A percentile compares a stretch with the other conserved stretches of the same genome.
Evolutionary conservation across 1,140 invertebrate species (phyloP).

Genomic region (Odontomachus brunneus): DNA sequence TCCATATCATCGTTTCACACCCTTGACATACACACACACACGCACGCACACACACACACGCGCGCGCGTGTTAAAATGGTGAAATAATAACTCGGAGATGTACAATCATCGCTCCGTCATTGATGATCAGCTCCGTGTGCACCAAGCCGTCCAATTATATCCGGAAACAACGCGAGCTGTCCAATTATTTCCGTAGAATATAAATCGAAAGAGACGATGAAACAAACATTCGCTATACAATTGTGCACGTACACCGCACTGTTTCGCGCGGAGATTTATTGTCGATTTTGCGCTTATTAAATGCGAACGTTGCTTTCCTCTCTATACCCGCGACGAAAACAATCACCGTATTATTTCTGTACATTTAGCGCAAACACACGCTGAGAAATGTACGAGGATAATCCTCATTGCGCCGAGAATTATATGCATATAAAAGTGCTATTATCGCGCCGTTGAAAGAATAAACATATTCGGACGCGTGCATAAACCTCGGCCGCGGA

Average conservation of each 20-base stretch:
- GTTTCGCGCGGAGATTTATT: slow-evolving; percentile 38
- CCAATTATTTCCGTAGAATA: neutral
- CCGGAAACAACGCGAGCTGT: neutral
- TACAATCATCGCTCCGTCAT: neutral
- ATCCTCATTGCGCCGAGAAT: slow-evolving; percentile 24
- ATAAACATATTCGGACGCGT: neutral
- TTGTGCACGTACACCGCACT: neutral
- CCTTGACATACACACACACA: neutral
- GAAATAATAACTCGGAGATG: slow-evolving; percentile 7
- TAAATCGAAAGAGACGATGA: slow-evolving; percentile 15
- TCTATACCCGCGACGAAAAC: slow-evolving; percentile 23
- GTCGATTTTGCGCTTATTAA: slow-evolving; percentile 49
- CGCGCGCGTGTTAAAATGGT: neutral
- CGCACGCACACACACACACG: neutral
- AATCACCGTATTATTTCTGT: slow-evolving; percentile 39
- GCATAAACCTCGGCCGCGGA: no score
- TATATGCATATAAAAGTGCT: slow-evolving; percentile 1
- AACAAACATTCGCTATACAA: slow-evolving; percentile 35
- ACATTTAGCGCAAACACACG: slow-evolving; percentile 14
- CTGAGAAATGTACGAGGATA: neutral
- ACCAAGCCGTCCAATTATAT: slow-evolving; percentile 31
- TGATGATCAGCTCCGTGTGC: slow-evolving; percentile 25
- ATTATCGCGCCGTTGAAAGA: neutral
- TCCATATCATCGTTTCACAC: neutral
- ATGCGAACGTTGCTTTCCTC: slow-evolving; percentile 15